Evolutionary conservation across 2,888 invertebrate genomes (phyloP), one percentile per base, ranked within the genome.

Genomic region (Sepiola atlantica): DNA sequence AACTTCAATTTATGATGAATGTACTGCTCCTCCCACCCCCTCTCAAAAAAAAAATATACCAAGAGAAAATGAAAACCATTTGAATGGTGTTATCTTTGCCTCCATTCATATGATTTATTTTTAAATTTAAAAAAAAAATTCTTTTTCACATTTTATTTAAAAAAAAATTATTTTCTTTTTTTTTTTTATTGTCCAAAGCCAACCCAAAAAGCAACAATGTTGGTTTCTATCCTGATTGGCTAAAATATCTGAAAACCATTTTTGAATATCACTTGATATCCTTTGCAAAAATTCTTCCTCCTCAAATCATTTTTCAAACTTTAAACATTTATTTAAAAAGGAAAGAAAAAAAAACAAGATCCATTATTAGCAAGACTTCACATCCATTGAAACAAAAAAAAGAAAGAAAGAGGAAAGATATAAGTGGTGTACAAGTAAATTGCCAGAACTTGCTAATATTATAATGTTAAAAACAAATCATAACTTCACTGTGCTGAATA

Each of bases 1-100:
- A n/a, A 77, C n/a, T 77, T 77, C n/a, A 77, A n/a, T 77, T n/a
- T n/a, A 77, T 77, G n/a, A 77, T 77, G 77, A 77, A 77, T 77
- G 77, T n/a, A 77, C n/a, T 77, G n/a, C n/a, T n/a, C 45, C 45
- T 45, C 8, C 45, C n/a, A n/a, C n/a, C 45, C 45, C 45, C 2
- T 45, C 45, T 45, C 77, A n/a, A 77, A 77, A n/a, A 77, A 77
- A n/a, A 16, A n/a, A 77, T n/a, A 77, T 77, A 77, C 77, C 77
- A 77, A 77, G n/a, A 77, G 77, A 77, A 77, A 77, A n/a, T 77
- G 77, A 77, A 45, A 77, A 77, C n/a, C 77, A n/a, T 77, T 14
- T 77, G 77, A 77, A 77, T 77, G 77, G 77, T 77, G 77, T 77
- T n/a, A n/a, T n/a, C 6, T 77, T 77, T 77, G 77, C 77, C n/a